Conservation (phyloP, 2,888 invertebrate genomes). For the Ophioninae sp. region DNA sequence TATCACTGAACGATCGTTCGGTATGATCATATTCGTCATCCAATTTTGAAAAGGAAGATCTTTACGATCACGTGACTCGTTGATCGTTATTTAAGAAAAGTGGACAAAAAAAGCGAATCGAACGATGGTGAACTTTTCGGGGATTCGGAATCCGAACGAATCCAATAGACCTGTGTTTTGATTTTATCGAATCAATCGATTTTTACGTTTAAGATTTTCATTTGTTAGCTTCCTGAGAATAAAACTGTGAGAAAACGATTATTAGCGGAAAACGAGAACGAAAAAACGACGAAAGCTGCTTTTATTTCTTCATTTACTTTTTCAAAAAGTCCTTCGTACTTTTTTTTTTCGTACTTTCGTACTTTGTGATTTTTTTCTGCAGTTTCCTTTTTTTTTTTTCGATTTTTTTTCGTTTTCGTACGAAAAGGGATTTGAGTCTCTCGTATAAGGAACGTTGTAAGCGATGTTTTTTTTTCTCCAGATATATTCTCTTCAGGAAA, state of each 20-base stretch:
- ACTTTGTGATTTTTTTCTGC: not conserved
- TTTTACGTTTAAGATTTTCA: not conserved
- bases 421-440: not conserved
- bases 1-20: not conserved
- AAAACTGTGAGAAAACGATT: not conserved
- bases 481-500: slow-evolving; percentile 19
- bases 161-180: no score
- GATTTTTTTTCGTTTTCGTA: not conserved
- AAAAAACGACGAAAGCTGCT: not conserved
- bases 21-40: not conserved
- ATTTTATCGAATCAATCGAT: not conserved
- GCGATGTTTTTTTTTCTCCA: not conserved
- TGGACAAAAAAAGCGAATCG: not conserved
- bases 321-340: not conserved
- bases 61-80: not conserved
- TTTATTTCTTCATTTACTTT: not conserved
- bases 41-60: not conserved
- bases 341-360: not conserved
- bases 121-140: not conserved
- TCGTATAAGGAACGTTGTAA: not conserved
- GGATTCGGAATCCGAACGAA: not conserved
- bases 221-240: not conserved
- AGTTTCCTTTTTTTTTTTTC: not conserved
- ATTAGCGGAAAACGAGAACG: not conserved
- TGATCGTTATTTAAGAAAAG: not conserved